phyloP scores from a whole-genome alignment of 2,797 vertebrate genomes.

The Peromyscus aztecus region DNA sequence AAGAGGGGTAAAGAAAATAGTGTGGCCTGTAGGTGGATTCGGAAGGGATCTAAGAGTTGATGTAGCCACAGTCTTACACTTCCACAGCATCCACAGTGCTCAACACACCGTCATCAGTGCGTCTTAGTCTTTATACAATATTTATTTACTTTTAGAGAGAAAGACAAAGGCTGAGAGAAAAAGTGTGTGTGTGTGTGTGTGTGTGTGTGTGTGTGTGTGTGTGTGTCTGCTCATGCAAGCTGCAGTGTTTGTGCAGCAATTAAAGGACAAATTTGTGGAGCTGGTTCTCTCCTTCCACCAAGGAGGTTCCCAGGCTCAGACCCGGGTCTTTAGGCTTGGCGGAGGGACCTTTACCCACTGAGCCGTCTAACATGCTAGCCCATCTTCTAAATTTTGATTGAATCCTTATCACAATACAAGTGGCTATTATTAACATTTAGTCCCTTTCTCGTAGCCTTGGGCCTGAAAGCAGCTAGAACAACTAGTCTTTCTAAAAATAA shows the following conservation, averaged over 20 bases:
- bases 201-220: too few relatives aligned
- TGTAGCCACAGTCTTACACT: neutral
- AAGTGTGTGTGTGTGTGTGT: too few relatives aligned
- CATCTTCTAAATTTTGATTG: neutral
- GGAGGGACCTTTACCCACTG: neutral
- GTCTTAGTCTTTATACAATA: too few relatives aligned
- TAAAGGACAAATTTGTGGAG: neutral
- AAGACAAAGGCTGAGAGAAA: too few relatives aligned
- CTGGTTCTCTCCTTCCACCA: neutral
- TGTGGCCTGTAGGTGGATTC: neutral
- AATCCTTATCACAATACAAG: neutral
- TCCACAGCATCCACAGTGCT: neutral
- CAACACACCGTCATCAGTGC: neutral
- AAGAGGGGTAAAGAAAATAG: conserved; percentile 6
- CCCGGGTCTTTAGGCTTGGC: neutral
- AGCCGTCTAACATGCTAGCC: neutral
- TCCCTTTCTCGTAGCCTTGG: conserved; percentile 37
- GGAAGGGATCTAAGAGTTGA: neutral
- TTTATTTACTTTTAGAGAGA: neutral
- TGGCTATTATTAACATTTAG: neutral
- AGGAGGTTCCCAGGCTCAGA: neutral
- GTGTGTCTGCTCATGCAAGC: too few relatives aligned
- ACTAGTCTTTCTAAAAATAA: conserved; percentile 45
- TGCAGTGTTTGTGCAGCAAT: neutral
- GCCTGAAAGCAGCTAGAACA: neutral